Evolutionary conservation across 2,797 vertebrate genomes (phyloP).

Genomic region (Fringilla coelebs): DNA sequence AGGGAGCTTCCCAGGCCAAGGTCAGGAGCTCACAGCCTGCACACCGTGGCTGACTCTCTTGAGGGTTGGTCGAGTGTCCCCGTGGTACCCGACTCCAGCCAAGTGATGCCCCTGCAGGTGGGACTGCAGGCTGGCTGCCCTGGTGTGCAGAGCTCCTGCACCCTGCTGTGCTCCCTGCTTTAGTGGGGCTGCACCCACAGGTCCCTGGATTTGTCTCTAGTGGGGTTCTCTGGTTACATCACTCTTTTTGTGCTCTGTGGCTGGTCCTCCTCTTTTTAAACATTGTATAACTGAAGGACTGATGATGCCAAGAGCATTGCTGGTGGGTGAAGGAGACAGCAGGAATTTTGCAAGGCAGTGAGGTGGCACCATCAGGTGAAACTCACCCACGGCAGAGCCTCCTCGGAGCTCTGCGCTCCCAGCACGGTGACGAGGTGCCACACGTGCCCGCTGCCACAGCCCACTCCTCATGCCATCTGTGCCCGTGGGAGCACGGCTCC

Average conservation of each 20-base stretch:
- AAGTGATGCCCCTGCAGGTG: neutral
- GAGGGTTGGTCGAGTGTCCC: neutral
- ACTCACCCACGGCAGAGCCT: neutral
- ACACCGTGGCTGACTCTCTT: neutral
- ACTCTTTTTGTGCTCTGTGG: neutral
- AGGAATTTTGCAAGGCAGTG: neutral
- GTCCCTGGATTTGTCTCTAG: neutral
- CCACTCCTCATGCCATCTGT: neutral
- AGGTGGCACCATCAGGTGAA: conserved; percentile 38
- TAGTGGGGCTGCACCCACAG: neutral
- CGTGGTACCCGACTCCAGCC: accelerated
- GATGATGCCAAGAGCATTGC: neutral
- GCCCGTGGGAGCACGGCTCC: neutral
- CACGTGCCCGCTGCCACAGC: neutral
- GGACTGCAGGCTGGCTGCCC: neutral
- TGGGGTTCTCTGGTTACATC: neutral
- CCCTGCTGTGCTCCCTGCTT: neutral
- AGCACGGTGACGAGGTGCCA: neutral
- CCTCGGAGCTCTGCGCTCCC: neutral
- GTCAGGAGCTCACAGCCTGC: neutral
- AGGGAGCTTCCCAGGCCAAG: neutral
- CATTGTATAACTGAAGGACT: neutral
- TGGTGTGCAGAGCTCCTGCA: neutral
- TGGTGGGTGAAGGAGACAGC: conserved; percentile 25
- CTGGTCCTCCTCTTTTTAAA: neutral